Evolutionary conservation across 2,113 vertebrate species (phyloP).

Genomic region (Dissostichus mawsoni): DNA sequence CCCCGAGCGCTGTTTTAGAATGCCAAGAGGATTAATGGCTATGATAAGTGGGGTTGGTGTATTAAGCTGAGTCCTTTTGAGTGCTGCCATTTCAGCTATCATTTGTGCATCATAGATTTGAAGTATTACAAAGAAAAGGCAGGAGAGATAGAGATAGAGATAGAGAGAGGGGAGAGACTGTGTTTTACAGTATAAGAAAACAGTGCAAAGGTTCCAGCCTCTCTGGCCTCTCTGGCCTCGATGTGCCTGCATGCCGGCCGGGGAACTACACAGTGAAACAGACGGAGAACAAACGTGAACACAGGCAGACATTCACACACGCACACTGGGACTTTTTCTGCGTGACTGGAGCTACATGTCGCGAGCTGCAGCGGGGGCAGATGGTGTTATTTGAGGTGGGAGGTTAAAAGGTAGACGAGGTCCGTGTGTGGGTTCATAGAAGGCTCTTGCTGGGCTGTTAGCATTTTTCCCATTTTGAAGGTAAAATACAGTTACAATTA

Average conservation of each 20-base stretch:
- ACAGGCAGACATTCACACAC: constrained; percentile 60
- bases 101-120: constrained; percentile 50
- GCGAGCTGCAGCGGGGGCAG: constrained; percentile 58
- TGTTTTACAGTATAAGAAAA: constrained; percentile 5
- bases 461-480: constrained; percentile 15
- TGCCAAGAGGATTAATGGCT: constrained; percentile 73
- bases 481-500: neutral
- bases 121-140: constrained; percentile 27
- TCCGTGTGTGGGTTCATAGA: constrained; percentile 9
- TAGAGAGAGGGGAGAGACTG: neutral
- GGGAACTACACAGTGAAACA: constrained; percentile 55
- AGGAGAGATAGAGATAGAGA: no score
- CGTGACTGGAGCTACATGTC: constrained; percentile 65
- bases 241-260: neutral
- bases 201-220: constrained; percentile 21
- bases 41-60: constrained; percentile 58
- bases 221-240: constrained; percentile 12
- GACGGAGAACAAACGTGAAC: constrained; percentile 64
- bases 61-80: constrained; percentile 58
- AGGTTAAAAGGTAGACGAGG: constrained; percentile 53
- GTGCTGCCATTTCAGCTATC: constrained; percentile 58
- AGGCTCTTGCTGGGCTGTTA: constrained; percentile 27
- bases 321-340: constrained; percentile 73
- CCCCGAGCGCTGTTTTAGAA: constrained; percentile 53
- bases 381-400: constrained; percentile 74